Evolutionary conservation across 2,113 vertebrate species (phyloP).

Genomic region (Saccopteryx leptura): DNA sequence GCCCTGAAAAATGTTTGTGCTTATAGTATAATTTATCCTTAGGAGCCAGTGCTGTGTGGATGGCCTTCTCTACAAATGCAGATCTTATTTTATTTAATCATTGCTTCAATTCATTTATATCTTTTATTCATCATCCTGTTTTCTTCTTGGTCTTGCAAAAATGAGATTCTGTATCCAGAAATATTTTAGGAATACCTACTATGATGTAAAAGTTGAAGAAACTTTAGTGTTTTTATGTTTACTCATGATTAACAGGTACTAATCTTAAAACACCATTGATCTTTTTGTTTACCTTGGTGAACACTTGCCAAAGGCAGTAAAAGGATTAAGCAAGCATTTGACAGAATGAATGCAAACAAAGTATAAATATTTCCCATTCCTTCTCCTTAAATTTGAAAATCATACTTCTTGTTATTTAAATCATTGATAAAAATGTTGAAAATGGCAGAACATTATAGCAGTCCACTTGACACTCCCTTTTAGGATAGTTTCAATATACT

Average conservation of each 20-base stretch:
- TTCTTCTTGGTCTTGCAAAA: conserved; percentile 66
- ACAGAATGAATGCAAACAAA: conserved; percentile 28
- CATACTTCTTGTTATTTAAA: conserved; percentile 12
- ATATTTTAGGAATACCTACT: conserved; percentile 56
- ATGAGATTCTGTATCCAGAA: conserved; percentile 58
- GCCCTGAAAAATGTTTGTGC: conserved; percentile 15
- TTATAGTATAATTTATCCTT: conserved; percentile 39
- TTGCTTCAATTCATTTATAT: conserved; percentile 42
- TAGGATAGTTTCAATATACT: neutral
- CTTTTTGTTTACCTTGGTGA: conserved; percentile 49
- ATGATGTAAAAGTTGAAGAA: neutral
- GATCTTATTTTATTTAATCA: conserved; percentile 41
- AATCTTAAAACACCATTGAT: conserved; percentile 43
- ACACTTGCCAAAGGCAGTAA: neutral
- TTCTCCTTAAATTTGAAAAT: conserved; percentile 60
- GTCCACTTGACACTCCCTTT: neutral
- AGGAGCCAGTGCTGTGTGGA: neutral
- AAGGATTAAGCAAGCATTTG: neutral
- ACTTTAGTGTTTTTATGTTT: neutral
- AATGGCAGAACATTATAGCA: conserved; percentile 28
- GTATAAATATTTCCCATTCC: conserved; percentile 27
- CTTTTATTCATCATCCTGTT: conserved; percentile 20
- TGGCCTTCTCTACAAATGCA: neutral
- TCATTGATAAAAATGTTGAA: conserved; percentile 51
- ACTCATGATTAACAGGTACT: conserved; percentile 10